phyloP scores from a whole-genome alignment of 2,113 vertebrate species.

The Alces alces region DNA sequence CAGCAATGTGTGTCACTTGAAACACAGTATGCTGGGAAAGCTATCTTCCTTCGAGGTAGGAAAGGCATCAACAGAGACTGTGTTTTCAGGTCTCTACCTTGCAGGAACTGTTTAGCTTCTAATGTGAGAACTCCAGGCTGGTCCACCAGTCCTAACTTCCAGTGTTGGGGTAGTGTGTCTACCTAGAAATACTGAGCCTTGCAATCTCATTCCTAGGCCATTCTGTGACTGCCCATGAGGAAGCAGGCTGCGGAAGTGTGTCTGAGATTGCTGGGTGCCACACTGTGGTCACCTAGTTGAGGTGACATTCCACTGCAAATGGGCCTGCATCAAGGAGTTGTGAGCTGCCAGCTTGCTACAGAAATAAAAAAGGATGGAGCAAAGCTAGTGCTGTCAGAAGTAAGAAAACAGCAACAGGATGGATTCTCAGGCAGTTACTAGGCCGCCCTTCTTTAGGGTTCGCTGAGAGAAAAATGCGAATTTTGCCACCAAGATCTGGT shows the following conservation, averaged over 20 bases:
- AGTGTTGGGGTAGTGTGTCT: background rate
- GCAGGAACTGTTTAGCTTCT: background rate
- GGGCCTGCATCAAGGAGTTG: background rate
- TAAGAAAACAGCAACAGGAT: background rate
- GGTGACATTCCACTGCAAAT: background rate
- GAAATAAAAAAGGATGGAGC: background rate
- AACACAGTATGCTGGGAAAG: background rate
- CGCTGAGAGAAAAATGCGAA: background rate
- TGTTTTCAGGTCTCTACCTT: background rate
- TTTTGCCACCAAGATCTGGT: background rate
- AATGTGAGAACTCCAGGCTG: background rate
- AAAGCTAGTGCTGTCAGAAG: background rate
- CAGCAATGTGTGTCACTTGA: background rate
- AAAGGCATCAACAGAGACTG: background rate
- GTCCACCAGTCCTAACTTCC: background rate
- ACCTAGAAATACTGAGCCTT: background rate
- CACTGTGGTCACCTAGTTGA: background rate
- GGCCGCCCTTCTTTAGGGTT: background rate
- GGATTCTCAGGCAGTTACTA: background rate
- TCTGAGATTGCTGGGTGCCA: background rate
- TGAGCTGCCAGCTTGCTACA: background rate
- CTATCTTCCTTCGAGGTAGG: background rate
- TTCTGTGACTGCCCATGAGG: rapidly evolving
- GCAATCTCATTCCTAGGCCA: background rate
- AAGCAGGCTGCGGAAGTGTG: background rate